Conservation (phyloP, 2,113 vertebrate species). For the Campylomormyrus tamandua region DNA sequence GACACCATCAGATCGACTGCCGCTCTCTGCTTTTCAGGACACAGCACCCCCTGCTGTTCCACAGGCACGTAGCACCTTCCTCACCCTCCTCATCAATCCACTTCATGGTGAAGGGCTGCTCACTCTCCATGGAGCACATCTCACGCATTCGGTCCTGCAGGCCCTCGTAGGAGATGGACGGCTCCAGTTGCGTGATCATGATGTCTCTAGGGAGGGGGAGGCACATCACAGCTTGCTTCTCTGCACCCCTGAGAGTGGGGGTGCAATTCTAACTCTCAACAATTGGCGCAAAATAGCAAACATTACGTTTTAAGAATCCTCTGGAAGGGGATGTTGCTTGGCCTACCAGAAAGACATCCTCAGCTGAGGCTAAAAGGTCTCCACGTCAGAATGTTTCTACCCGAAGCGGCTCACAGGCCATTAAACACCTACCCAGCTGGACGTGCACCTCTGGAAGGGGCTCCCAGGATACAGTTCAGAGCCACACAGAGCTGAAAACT, state of each 20-base stretch:
- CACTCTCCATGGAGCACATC: slow-evolving; percentile 95
- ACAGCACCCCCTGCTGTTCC: not conserved
- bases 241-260: not conserved
- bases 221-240: not conserved
- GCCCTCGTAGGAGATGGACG: slow-evolving; percentile 88
- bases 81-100: slow-evolving; percentile 98
- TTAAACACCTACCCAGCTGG: not conserved
- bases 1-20: not conserved
- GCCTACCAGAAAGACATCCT: not conserved
- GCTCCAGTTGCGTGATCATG: slow-evolving; percentile 98
- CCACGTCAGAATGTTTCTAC: not conserved
- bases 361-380: not conserved
- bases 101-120: slow-evolving; percentile 98
- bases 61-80: not conserved
- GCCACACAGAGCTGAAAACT: not conserved
- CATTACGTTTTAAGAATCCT: not conserved
- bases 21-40: not conserved
- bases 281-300: not conserved
- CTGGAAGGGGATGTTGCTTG: not conserved
- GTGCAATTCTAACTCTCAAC: not conserved
- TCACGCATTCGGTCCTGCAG: slow-evolving; percentile 86
- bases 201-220: slow-evolving; percentile 72
- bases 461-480: not conserved
- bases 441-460: not conserved
- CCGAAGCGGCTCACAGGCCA: not conserved